These are phyloP conservation scores for Homalodisca vitripennis DNA, from an alignment of 1,140 invertebrate genomes.

Conservation along the genomic window DNA sequence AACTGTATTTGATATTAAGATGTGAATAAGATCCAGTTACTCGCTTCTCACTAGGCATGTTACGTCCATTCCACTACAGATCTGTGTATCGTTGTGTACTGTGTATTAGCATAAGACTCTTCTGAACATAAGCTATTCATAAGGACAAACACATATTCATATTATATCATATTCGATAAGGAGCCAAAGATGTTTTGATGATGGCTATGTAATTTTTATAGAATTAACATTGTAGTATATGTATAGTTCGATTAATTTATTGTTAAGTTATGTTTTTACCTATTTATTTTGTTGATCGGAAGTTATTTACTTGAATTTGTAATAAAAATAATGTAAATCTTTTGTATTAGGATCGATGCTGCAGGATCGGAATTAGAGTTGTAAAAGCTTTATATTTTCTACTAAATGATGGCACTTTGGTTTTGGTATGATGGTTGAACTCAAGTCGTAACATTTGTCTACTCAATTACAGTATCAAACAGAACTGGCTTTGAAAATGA, in stretches of 20 bases:
- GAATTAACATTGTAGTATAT: constrained; percentile 2
- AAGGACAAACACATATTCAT: too few species aligned
- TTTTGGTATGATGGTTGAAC: too few species aligned
- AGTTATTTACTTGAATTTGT: constrained; percentile 4
- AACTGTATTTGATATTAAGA: constrained; percentile 15
- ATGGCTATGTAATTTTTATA: constrained; percentile 8
- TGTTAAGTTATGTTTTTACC: constrained; percentile 4
- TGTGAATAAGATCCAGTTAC: constrained; percentile 9
- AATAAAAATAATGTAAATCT: constrained; percentile 13
- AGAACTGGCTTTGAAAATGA: too few species aligned
- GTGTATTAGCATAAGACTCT: constrained; percentile 13
- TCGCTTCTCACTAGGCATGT: constrained; percentile 16
- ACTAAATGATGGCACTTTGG: background rate
- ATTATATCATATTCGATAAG: too few species aligned
- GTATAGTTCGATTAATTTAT: background rate
- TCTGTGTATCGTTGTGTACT: constrained; percentile 10
- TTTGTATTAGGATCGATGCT: constrained; percentile 2
- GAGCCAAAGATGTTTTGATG: constrained; percentile 15
- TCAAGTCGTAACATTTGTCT: too few species aligned
- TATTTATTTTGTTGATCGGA: background rate
- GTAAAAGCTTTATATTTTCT: constrained; percentile 18
- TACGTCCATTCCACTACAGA: constrained; percentile 20
- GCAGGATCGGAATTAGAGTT: background rate
- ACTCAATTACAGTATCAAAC: too few species aligned
- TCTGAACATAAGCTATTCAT: background rate